A percentile compares a stretch with the other conserved stretches of the same genome.
These are phyloP conservation scores for Brachyalestes nurse DNA, from an alignment of 2,797 vertebrate genomes.

Conservation along the genomic window DNA sequence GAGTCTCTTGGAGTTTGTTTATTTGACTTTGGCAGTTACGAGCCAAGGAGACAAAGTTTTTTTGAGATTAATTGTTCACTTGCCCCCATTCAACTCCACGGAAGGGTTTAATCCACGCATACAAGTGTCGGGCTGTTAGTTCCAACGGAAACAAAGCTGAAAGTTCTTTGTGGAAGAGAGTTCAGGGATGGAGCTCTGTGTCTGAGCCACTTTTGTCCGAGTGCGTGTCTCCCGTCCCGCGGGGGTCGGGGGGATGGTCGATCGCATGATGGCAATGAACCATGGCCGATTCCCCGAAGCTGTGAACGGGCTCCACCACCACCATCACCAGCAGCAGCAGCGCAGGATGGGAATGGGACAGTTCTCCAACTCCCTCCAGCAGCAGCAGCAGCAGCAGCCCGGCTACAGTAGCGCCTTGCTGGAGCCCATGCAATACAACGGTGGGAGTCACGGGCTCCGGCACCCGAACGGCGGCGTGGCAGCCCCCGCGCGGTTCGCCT, in stretches of 20 bases:
- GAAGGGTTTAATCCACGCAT: not conserved
- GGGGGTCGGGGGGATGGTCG: constrained; percentile 75
- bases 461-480: constrained; percentile 80
- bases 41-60: not conserved
- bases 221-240: not conserved
- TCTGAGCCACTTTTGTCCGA: not conserved
- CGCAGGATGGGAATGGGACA: constrained; percentile 86
- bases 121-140: not conserved
- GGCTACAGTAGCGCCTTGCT: constrained; percentile 81
- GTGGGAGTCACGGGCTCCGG: constrained; percentile 79
- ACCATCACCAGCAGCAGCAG: constrained; percentile 68
- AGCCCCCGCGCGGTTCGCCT: constrained; percentile 76
- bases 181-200: not conserved
- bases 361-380: constrained; percentile 80
- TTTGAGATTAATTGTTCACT: constrained; percentile 28
- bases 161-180: not conserved
- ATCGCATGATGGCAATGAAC: constrained; percentile 90
- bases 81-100: not conserved
- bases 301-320: constrained; percentile 82
- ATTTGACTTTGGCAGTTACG: constrained; percentile 17
- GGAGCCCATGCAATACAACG: constrained; percentile 85
- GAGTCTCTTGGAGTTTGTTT: constrained; percentile 42
- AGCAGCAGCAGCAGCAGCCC: constrained; percentile 74
- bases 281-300: constrained; percentile 88
- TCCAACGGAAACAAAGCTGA: not conserved